Percentiles rank a stretch among this genome's conserved stretches.
These are phyloP conservation scores for Trachemys scripta DNA, from an alignment of 2,113 vertebrate genomes.

Conservation along the genomic window DNA sequence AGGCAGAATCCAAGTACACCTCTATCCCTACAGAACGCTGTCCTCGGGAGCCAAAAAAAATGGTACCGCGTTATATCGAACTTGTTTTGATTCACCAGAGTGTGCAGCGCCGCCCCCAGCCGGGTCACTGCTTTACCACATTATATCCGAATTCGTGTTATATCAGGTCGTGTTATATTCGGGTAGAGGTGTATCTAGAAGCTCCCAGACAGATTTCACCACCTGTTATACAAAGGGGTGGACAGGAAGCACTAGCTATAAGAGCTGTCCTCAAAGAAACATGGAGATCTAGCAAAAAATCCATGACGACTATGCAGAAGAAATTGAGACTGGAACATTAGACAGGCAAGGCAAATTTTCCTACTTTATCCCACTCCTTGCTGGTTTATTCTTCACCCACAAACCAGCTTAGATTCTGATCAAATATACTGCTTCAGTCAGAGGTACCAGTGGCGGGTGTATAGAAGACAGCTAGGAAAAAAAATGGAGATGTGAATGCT, in stretches of 20 bases:
- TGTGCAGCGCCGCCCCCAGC: too few relatives aligned
- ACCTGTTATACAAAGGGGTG: not conserved
- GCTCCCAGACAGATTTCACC: not conserved
- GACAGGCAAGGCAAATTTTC: fast-evolving
- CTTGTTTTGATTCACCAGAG: too few relatives aligned
- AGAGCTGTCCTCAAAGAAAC: not conserved
- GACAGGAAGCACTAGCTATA: not conserved
- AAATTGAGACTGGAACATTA: not conserved
- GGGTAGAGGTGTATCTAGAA: not conserved
- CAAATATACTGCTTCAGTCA: not conserved
- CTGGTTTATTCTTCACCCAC: not conserved
- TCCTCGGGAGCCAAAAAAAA: too few relatives aligned
- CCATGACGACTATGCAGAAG: not conserved
- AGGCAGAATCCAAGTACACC: not conserved
- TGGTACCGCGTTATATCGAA: too few relatives aligned
- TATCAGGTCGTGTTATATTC: too few relatives aligned
- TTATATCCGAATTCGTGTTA: too few relatives aligned
- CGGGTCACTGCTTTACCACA: too few relatives aligned
- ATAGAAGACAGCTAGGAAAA: not conserved
- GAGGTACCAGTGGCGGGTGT: not conserved
- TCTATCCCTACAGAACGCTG: too few relatives aligned
- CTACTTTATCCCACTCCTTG: not conserved
- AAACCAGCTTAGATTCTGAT: not conserved
- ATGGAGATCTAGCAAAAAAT: not conserved
- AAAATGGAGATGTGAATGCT: not conserved